Conservation (phyloP, 2,797 vertebrate genomes). For the Danio choprae region DNA sequence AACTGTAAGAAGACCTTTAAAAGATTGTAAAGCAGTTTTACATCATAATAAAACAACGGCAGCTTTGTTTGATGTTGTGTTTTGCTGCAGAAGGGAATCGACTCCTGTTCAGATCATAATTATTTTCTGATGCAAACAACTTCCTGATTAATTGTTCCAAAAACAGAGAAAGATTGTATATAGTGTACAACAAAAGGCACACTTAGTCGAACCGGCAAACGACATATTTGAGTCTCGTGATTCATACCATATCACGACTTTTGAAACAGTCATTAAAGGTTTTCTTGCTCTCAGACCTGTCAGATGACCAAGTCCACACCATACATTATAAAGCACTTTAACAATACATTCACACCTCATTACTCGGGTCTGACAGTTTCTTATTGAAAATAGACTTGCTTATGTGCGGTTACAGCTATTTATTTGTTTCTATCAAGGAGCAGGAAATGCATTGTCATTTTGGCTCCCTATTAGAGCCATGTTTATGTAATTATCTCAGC, state of each 20-base stretch:
- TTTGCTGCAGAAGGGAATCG: background rate
- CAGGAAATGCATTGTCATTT: conserved; percentile 49
- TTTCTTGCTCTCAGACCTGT: conserved; percentile 2
- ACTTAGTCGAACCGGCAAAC: background rate
- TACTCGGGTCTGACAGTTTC: conserved; percentile 18
- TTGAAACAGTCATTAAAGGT: conserved; percentile 9
- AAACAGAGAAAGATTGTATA: conserved; percentile 19
- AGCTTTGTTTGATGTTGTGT: conserved; percentile 4
- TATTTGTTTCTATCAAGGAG: conserved; percentile 44
- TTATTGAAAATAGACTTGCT: conserved; percentile 36
- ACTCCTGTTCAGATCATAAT: background rate
- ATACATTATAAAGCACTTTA: conserved; percentile 13
- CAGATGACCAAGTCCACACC: background rate
- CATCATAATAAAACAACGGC: background rate
- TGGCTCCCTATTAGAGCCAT: conserved; percentile 61
- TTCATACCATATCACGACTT: background rate
- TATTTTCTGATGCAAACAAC: conserved; percentile 28
- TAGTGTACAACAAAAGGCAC: background rate
- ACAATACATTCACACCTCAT: conserved; percentile 7
- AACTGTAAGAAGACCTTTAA: background rate
- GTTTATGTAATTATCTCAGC: conserved; percentile 71
- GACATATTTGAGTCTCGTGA: background rate
- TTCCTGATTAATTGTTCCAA: background rate
- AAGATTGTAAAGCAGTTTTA: conserved; percentile 3
- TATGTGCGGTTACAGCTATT: conserved; percentile 29